Percentiles rank a stretch among this genome's conserved stretches.
phyloP scores from a whole-genome alignment of 2,113 vertebrate genomes.

The Phodopus roborovskii region DNA sequence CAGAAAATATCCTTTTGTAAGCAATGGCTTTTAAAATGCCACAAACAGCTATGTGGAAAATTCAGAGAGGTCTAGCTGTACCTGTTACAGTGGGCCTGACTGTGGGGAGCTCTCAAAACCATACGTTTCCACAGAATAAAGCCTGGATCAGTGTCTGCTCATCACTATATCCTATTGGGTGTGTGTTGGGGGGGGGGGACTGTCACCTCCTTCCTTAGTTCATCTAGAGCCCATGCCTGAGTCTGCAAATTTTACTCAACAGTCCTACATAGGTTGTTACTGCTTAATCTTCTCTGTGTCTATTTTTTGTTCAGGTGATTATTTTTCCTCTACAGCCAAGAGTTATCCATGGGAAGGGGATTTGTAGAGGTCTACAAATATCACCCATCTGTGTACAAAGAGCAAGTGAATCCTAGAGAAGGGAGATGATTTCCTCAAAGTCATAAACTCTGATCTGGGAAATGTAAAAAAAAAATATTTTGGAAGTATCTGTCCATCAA shows the following conservation, averaged over 20 bases:
- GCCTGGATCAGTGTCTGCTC: not conserved
- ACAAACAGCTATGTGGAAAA: not conserved
- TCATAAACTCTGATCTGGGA: not conserved
- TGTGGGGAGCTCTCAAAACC: not conserved
- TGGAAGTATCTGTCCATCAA: not conserved
- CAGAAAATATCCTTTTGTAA: constrained; percentile 37
- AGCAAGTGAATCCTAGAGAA: not conserved
- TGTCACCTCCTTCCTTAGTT: rapidly evolving
- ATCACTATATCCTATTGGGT: rapidly evolving
- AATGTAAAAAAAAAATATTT: not conserved
- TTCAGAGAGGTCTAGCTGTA: not conserved
- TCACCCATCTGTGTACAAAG: not conserved
- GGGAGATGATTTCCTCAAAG: not conserved
- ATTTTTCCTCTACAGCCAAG: not conserved
- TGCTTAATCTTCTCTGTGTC: not conserved
- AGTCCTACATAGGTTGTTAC: not conserved
- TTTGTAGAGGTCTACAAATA: not conserved
- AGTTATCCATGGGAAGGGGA: not conserved
- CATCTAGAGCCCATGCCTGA: not conserved
- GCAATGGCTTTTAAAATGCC: constrained; percentile 48
- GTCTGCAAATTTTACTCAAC: not conserved
- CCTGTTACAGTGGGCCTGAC: not conserved
- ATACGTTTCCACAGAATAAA: not conserved
- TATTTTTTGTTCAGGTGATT: not conserved
- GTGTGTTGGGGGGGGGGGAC: too few relatives aligned